Conservation (phyloP, 2,888 invertebrate genomes). For the Leptinotarsa juncta region DNA sequence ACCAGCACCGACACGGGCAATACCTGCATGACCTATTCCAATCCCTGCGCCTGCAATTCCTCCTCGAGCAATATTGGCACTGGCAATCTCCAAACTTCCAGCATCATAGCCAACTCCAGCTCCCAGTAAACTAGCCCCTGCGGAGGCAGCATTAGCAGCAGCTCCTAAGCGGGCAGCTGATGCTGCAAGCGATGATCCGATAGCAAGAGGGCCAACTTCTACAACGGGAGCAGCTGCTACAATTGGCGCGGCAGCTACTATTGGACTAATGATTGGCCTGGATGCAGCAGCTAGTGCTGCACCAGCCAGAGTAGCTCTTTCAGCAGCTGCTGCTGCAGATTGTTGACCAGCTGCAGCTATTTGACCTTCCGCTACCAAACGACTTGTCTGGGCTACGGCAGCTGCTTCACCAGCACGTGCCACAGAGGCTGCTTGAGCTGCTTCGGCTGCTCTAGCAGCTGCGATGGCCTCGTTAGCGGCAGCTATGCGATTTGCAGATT, state of each 20-base stretch:
- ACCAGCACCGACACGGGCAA: conserved; percentile 20
- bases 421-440: conserved; percentile 31
- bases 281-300: conserved; percentile 22
- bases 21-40: conserved; percentile 16
- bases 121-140: conserved; percentile 6
- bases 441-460: conserved; percentile 25
- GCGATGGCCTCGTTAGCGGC: conserved; percentile 35
- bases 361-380: conserved; percentile 33
- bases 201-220: background rate
- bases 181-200: conserved; percentile 7
- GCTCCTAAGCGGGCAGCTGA: conserved; percentile 25
- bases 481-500: conserved; percentile 30
- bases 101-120: conserved; percentile 37
- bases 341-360: conserved; percentile 34
- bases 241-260: conserved; percentile 22
- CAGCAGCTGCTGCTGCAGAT: conserved; percentile 27
- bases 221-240: conserved; percentile 16
- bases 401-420: conserved; percentile 35
- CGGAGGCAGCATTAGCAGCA: conserved; percentile 5
- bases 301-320: conserved; percentile 16
- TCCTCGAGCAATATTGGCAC: conserved; percentile 43
- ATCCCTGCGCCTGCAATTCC: conserved; percentile 28
- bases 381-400: conserved; percentile 36
- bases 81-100: conserved; percentile 22
- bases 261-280: conserved; percentile 22